Evolutionary conservation across 2,113 vertebrate species (phyloP), one percentile per base, ranked within the genome.

Genomic region (Ptychochromis oligacanthus): DNA sequence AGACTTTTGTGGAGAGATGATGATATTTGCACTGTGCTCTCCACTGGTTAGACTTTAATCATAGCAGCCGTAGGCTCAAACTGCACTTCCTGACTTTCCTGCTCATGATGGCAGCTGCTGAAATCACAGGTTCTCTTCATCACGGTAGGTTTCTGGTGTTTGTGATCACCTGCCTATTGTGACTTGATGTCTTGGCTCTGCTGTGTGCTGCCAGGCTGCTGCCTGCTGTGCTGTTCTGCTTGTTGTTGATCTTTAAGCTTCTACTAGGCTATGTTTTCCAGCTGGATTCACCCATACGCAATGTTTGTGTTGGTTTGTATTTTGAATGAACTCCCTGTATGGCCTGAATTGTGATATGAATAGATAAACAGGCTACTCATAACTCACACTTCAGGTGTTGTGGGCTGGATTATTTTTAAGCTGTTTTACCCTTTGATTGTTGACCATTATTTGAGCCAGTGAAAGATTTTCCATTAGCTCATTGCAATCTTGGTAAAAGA

Each of bases 1-100:
- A 54, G 36, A 57, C 57, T 62, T 49, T 36, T 43, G 38, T 18
- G 8, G 17, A 65, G 24, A 20, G 75, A 40, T 57, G 7, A 70
- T 24, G 74, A 59, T 56, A 57, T 80, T 77, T 52, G 70, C 57
- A 9, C 14, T 22, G 67, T 56, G 24, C 67, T 55, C 72, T 57
- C 26, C 52, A 17, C 67, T 65, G 24, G 52, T 65, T 59, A 31
- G 54, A 28, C 34, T 61, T 62, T 54, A 82, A 82, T 82, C 62
- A 61, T 10, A n/a, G 17, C 57, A 61, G n/a, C 55, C 64, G 59
- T 3, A 28, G 65, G 55, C 83, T 84, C 46, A 38, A 38, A 70
- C 2, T 2, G 7, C 58, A 36, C 2, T 6, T 67, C 5, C 56
- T 2, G 24, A 55, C 54, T 38, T 60, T 67, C 10, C 52, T 38